Evolutionary conservation across 1,140 invertebrate species (phyloP), one percentile per base, ranked within the genome.

Genomic region (Drosophila quadrilineata): DNA sequence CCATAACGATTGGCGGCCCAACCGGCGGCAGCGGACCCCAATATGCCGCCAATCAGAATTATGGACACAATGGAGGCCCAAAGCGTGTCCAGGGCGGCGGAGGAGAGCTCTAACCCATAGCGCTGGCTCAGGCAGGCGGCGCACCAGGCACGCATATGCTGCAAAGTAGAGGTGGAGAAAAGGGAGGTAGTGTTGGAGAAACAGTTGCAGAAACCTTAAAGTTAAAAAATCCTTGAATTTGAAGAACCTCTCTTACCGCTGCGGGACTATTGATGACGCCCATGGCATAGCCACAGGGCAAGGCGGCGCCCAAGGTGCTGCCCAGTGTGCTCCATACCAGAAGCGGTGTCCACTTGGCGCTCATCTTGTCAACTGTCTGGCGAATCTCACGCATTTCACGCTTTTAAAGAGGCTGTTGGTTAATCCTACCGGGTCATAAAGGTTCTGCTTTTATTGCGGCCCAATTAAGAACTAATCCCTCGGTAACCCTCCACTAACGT

Each of bases 271-370:
- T 98, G 24, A 98, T 92, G 22, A 97, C 96, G 33, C 96, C 96
- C 64, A 97, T 96, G 73, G 96, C 95, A 87, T 95, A 98, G 35
- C 97, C 97, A 66, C 95, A 94, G 40, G 96, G 95, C 48, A 97
- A 89, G 5, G 96, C 95, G 9, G 93, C 94, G 19, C 96, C 96
- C 6, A 97, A 64, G 9, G 94, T 95, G 36, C 94, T 94, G 17
- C 71, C 77, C 40, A 68, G 14, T 3, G 65, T 66, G n/a, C 71
- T 76, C 62, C 79, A 75, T 2, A 68, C 48, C n/a, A 86, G 46
- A 17, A 72, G 16, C 0, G 33, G 36, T 1, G 71, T 68, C 82
- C 82, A 86, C 16, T 57, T 35, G 19, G 43, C 9, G 8, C 43
- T 12, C 10, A 4, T 14, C 29, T 21, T 24, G 26, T 1, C 12